Base-by-base conservation (phyloP, 2,888 invertebrate genomes). In the Elegia similella region DNA sequence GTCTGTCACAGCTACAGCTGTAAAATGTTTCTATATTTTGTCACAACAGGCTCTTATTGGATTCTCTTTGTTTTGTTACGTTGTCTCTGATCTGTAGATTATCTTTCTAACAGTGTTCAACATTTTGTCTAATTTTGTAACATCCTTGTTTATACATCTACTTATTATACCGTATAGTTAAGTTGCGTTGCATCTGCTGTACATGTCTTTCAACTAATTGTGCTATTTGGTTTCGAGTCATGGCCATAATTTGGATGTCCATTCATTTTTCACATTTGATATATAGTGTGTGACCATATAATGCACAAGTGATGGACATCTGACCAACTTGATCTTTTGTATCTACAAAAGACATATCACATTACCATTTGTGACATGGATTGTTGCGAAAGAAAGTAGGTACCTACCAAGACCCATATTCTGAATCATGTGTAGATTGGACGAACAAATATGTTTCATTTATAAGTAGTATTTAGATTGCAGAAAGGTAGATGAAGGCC, bases 271-370 rank as follows among this genome's bases (percentile, higher is more conserved):
- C 34, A 34, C 15, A 50, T 34, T 38, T 50, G 50, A 50, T 50
- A 12, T 50, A 50, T 50, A 16, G 17, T 16, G 12, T 55, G 42
- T 60, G 50, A 44, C 58, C 55, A 54, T 56, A 58, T 57, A 57
- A 7, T 34, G 15, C 50, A 50, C 3, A 17, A 17, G 17, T 50
- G 32, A 50, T 50, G 50, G 50, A 50, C 50, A 12, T 34, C 34
- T 50, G 50, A 50, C 50, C 50, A 16, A 50, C 34, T 50, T 34
- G 8, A 32, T 8, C 15, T 50, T n/a, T n/a, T n/a, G n/a, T n/a
- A n/a, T n/a, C 34, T 50, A 17, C 7, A 34, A 7, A 34, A n/a
- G 6, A n/a, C n/a, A n/a, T n/a, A 16, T 23, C 23, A 46, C 46
- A 12, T 34, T 34, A 17, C 38, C 34, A 34, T 38, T 50, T 38